Base-by-base conservation (phyloP, 2,113 vertebrate genomes). In the Himantopus leucocephalus region DNA sequence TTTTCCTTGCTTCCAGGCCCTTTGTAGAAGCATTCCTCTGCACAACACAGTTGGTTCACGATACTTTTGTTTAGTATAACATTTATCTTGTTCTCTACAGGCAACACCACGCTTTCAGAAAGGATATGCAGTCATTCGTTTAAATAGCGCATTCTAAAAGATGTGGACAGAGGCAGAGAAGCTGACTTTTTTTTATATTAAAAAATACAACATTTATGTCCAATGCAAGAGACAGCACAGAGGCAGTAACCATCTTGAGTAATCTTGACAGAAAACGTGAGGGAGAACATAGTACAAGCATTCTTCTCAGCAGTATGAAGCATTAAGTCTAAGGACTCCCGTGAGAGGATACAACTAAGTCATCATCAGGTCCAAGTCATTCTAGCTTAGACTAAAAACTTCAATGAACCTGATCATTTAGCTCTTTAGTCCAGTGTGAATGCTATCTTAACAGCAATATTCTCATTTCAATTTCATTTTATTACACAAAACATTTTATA, bases 61-160 rank as follows among this genome's bases (percentile, higher is more conserved):
- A 37, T 12, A 58, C 4, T 18, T 72, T 6, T 56, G 34, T 41
- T 52, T 14, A 43, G 39, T 30, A 0, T 15, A 76, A 60, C 26
- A 37, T 59, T 35, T n/a, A 34, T 58, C 20, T 39, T 60, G 29
- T 10, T 64, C 45, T 60, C 68, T 39, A 9, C 35, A 43, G 22
- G 20, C 16, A 93, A 34, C 2, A 52, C 1, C 39, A 64, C 19
- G 48, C 43, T 59, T 77, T 71, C 56, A 53, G 56, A 72, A 85
- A 71, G 1, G 0, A 83, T 0, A 4, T 14, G n/a, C 12, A 34
- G 20, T 32, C 37, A 66, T 22, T 66, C 39, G 17, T 55, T 63
- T 52, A 59, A 79, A 43, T 7, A 73, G 18, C 2, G 0, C 32
- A 60, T 63, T 81, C 52, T 86, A 21, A 26, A 50, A 77, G 24